Conservation (phyloP, 2,888 invertebrate genomes). For the Helleia helle region DNA sequence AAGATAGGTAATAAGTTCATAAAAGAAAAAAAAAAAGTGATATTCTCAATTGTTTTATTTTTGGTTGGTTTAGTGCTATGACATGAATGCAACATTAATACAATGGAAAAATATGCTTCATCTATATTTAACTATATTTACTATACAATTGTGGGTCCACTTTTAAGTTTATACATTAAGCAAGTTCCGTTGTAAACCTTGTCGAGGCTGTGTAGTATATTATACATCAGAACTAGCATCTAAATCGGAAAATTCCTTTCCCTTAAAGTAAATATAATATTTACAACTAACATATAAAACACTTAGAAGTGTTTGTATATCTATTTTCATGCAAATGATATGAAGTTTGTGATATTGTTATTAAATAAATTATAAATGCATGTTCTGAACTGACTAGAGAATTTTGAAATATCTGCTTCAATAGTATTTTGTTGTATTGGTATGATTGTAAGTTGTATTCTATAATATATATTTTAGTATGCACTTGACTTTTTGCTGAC, state of each 20-base stretch:
- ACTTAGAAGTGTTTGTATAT: neutral
- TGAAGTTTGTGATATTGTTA: constrained; percentile 26
- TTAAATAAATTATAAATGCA: constrained; percentile 69
- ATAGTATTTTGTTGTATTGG: neutral
- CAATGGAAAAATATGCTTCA: constrained; percentile 62
- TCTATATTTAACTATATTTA: constrained; percentile 36
- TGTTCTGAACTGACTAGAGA: constrained; percentile 58
- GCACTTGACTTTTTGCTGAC: no score
- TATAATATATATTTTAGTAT: no score
- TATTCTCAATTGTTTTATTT: no score
- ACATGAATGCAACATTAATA: constrained; percentile 32
- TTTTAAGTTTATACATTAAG: constrained; percentile 1
- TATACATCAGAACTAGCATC: constrained; percentile 5
- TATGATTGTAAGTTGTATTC: no score
- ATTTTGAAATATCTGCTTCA: constrained; percentile 38
- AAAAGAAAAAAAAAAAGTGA: constrained; percentile 1
- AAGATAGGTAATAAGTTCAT: constrained; percentile 1
- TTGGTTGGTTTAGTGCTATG: constrained; percentile 28
- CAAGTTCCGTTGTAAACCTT: neutral
- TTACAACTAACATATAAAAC: constrained; percentile 4
- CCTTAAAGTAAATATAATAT: constrained; percentile 2
- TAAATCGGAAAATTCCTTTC: neutral
- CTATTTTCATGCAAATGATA: constrained; percentile 56
- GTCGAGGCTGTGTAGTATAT: neutral
- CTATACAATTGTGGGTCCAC: constrained; percentile 10